Percentiles rank a stretch among this genome's conserved stretches.
Conservation (phyloP, 2,888 invertebrate genomes). For the Eupeodes luniger region DNA sequence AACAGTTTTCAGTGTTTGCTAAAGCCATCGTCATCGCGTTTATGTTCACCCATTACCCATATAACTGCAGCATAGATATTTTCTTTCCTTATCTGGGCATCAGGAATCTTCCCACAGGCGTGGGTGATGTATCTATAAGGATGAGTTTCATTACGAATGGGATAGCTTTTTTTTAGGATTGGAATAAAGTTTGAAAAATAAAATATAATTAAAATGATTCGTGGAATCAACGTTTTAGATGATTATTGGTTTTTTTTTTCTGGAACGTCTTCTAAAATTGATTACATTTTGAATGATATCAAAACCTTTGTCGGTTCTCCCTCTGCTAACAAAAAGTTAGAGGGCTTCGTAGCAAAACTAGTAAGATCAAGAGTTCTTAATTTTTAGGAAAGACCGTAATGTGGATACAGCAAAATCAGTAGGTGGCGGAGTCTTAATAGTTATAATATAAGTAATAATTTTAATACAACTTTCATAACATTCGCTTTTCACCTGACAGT, state of each 20-base stretch:
- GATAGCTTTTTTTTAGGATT: neutral
- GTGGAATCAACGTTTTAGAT: conserved; percentile 42
- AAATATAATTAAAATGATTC: conserved; percentile 57
- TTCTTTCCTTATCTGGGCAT: conserved; percentile 50
- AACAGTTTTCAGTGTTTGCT: conserved; percentile 54
- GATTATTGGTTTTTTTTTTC: conserved; percentile 17
- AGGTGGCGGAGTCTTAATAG: no score
- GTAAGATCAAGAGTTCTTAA: no score
- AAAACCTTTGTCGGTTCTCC: no score
- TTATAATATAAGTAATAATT: no score
- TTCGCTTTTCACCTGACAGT: no score
- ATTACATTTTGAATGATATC: no score
- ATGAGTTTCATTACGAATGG: neutral
- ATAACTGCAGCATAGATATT: conserved; percentile 51
- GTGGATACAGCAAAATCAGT: no score
- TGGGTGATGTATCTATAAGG: conserved; percentile 15
- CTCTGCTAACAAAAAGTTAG: no score
- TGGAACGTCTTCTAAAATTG: no score
- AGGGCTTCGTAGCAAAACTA: no score
- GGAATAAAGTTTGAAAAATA: conserved; percentile 42
- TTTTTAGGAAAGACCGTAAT: no score
- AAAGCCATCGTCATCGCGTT: conserved; percentile 39
- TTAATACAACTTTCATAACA: no score
- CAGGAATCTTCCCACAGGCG: conserved; percentile 42
- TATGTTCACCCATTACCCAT: conserved; percentile 67